Percentiles rank a stretch among this genome's conserved stretches.
Evolutionary conservation across 2,113 vertebrate species (phyloP).

Genomic region (Callipepla squamata): DNA sequence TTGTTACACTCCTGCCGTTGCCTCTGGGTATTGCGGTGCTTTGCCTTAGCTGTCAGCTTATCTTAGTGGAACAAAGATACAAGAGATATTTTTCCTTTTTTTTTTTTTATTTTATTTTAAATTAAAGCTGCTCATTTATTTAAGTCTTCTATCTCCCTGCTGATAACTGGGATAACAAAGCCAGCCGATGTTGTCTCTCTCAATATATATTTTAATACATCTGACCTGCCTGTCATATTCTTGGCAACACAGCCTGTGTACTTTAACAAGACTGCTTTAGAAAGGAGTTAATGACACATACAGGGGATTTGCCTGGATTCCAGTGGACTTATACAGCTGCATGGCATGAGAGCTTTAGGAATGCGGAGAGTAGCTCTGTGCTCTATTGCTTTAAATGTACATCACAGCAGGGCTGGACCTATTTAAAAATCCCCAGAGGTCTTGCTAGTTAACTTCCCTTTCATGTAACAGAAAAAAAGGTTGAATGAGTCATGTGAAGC

Average conservation of each 20-base stretch:
- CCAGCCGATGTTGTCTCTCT: not conserved
- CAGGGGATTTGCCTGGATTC: fast-evolving
- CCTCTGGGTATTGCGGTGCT: not conserved
- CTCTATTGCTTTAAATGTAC: not conserved
- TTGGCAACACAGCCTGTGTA: not conserved
- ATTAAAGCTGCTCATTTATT: not conserved
- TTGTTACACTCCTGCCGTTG: not conserved
- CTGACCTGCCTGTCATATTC: not conserved
- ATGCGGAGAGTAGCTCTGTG: not conserved
- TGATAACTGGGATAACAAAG: not conserved
- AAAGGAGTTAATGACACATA: not conserved
- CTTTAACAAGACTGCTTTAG: not conserved
- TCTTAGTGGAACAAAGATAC: constrained; percentile 8
- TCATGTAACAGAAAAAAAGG: constrained; percentile 60
- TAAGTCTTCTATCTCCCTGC: not conserved
- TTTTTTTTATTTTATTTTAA: not conserved
- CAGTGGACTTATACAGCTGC: not conserved
- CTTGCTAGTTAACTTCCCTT: constrained; percentile 65
- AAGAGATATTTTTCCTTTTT: not conserved
- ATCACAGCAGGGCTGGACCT: not conserved
- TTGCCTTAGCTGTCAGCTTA: constrained; percentile 10
- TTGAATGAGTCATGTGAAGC: constrained; percentile 77
- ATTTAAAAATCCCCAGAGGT: constrained; percentile 61
- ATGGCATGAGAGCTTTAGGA: not conserved
- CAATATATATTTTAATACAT: not conserved